Evolutionary conservation across 1,140 invertebrate genomes (phyloP).

Genomic region (Drosophila chauvacae): DNA sequence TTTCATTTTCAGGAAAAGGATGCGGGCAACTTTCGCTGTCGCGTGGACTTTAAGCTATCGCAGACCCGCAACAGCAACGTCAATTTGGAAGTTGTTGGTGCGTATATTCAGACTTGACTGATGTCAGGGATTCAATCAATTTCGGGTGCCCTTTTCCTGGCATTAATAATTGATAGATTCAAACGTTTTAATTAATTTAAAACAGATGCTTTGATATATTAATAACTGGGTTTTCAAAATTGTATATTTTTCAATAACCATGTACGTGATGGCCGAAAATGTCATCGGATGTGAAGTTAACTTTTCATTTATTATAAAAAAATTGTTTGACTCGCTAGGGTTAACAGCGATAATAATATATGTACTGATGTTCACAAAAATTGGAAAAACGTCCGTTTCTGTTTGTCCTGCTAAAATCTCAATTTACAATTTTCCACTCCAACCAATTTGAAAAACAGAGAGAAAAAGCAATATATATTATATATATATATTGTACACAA

Average conservation of each 20-base stretch:
- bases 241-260: background rate
- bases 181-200: background rate
- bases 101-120: constrained; percentile 84
- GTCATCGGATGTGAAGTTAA: too few relatives aligned
- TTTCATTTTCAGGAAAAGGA: constrained; percentile 88
- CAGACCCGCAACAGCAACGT: constrained; percentile 92
- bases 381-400: background rate
- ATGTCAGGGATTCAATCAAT: constrained; percentile 23
- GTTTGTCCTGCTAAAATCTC: constrained; percentile 27
- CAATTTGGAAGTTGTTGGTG: constrained; percentile 92
- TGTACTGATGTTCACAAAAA: background rate
- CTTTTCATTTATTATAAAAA: too few relatives aligned
- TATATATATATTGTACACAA: constrained; percentile 9
- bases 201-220: background rate
- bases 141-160: background rate
- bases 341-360: too few relatives aligned
- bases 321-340: too few relatives aligned
- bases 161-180: background rate
- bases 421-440: constrained; percentile 33
- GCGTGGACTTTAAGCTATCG: constrained; percentile 92
- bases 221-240: background rate
- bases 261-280: background rate
- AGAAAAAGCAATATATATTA: constrained; percentile 10
- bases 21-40: constrained; percentile 90
- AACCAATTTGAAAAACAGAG: constrained; percentile 17